Evolutionary conservation across 2,113 vertebrate genomes (phyloP).

Genomic region (Crypturellus undulatus): DNA sequence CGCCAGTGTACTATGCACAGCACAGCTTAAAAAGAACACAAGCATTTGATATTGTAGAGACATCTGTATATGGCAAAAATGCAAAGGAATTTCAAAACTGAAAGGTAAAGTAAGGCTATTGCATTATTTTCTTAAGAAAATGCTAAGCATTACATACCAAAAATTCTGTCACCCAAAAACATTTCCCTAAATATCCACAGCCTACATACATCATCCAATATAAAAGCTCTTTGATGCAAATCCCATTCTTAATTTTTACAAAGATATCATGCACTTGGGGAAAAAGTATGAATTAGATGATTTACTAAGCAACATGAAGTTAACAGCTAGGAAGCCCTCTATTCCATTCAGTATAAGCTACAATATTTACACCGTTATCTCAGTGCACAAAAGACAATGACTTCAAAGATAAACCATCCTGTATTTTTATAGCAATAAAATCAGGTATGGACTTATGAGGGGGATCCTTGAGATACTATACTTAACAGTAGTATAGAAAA

Average conservation of each 20-base stretch:
- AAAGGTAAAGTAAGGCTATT: not conserved
- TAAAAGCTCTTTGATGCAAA: not conserved
- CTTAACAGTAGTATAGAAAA: slow-evolving; percentile 17
- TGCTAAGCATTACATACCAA: not conserved
- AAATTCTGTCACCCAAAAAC: not conserved
- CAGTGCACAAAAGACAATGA: not conserved
- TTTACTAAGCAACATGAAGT: not conserved
- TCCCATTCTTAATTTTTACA: not conserved
- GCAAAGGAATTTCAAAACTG: not conserved
- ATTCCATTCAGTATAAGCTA: not conserved
- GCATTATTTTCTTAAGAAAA: not conserved
- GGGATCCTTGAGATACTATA: slow-evolving; percentile 5
- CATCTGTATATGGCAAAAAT: not conserved
- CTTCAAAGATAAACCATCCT: not conserved
- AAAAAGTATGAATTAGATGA: not conserved
- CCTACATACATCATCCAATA: not conserved
- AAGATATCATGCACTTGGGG: not conserved
- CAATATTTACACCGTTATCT: slow-evolving; percentile 17
- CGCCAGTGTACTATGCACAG: not conserved
- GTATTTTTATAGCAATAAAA: slow-evolving; percentile 8
- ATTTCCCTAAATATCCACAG: not conserved
- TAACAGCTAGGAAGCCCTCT: not conserved
- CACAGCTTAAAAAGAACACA: not conserved
- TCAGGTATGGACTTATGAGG: not conserved
- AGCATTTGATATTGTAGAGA: not conserved